These are phyloP conservation scores for Vanessa cardui DNA, from an alignment of 2,888 invertebrate genomes.

Conservation along the genomic window DNA sequence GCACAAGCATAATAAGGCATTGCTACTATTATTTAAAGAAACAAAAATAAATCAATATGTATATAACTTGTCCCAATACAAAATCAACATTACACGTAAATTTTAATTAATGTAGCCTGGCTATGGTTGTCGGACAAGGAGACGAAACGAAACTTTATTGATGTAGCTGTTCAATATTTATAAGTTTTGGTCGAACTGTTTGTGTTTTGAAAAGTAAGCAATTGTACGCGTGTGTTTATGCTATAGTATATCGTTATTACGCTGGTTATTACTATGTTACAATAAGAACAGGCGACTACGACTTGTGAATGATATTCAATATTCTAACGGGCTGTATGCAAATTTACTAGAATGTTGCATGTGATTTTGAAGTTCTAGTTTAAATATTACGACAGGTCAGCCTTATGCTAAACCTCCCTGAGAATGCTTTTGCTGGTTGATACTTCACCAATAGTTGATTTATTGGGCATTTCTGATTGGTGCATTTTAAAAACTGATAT, in stretches of 20 bases:
- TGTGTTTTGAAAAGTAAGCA: conserved; percentile 11
- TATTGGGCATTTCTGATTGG: too few species aligned
- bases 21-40: too few species aligned
- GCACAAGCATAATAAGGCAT: too few species aligned
- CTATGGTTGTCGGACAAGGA: background rate
- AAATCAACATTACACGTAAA: too few species aligned
- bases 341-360: background rate
- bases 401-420: too few species aligned
- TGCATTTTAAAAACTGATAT: too few species aligned
- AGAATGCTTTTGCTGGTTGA: too few species aligned
- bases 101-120: too few species aligned
- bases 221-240: conserved; percentile 9
- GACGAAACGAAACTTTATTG: background rate
- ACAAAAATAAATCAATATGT: too few species aligned
- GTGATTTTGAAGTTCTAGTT: background rate
- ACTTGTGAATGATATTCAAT: background rate
- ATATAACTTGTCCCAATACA: too few species aligned
- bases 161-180: background rate
- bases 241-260: conserved; percentile 9
- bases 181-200: background rate
- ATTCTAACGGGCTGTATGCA: background rate
- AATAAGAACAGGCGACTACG: conserved; percentile 12
- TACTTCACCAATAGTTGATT: too few species aligned
- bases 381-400: background rate
- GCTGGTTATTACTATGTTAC: conserved; percentile 11